phyloP scores from a whole-genome alignment of 2,797 vertebrate genomes.

The Ctenopoma multispine region DNA sequence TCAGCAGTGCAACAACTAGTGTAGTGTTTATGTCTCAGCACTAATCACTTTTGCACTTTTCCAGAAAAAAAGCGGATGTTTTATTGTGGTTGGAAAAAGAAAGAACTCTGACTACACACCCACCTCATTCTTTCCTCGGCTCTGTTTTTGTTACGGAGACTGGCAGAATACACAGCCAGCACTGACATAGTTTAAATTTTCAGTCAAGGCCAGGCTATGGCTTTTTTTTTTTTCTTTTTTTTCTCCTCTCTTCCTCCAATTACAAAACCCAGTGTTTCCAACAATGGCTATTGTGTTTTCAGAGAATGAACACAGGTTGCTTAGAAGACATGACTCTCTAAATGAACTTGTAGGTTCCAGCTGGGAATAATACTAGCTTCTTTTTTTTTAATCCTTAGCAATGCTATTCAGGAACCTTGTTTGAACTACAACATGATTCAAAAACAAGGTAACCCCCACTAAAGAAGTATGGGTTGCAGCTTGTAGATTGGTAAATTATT shows the following conservation, averaged over 20 bases:
- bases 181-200: constrained; percentile 61
- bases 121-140: constrained; percentile 63
- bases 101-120: constrained; percentile 43
- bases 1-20: constrained; percentile 7
- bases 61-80: constrained; percentile 54
- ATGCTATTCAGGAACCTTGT: not conserved
- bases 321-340: constrained; percentile 17
- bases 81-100: constrained; percentile 48
- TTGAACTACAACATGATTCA: not conserved
- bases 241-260: constrained; percentile 63
- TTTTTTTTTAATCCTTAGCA: not conserved
- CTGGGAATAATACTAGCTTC: constrained; percentile 1
- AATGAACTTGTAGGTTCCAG: constrained; percentile 32
- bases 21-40: constrained; percentile 19
- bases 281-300: constrained; percentile 79
- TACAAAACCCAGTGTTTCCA: constrained; percentile 57
- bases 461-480: not conserved
- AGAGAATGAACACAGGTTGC: constrained; percentile 7
- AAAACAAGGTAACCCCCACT: not conserved
- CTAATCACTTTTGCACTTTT: constrained; percentile 46
- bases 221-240: constrained; percentile 35
- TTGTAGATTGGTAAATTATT: not conserved
- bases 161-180: constrained; percentile 60
- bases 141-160: constrained; percentile 66
- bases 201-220: constrained; percentile 68